Percentiles rank a stretch among this genome's conserved stretches.
phyloP scores from a whole-genome alignment of 1,140 invertebrate genomes.

The Diabrotica virgifera region DNA sequence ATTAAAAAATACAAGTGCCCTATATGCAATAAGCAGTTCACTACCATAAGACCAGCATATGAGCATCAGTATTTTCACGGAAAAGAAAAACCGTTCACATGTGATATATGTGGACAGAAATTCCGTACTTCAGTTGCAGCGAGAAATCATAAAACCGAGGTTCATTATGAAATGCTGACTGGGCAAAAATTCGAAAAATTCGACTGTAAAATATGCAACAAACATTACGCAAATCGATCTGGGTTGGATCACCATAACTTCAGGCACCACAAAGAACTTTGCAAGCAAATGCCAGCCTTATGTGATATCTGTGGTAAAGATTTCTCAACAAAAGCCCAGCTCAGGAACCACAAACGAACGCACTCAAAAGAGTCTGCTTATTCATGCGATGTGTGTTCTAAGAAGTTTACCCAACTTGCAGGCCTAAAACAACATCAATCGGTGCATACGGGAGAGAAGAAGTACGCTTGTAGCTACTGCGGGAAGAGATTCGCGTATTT shows the following conservation, averaged over 20 bases:
- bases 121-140: constrained; percentile 42
- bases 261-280: constrained; percentile 38
- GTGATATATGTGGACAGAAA: constrained; percentile 7
- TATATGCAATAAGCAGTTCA: constrained; percentile 52
- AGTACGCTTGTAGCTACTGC: constrained; percentile 66
- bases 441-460: constrained; percentile 64
- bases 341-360: constrained; percentile 68
- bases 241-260: constrained; percentile 35
- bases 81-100: constrained; percentile 32
- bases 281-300: constrained; percentile 45
- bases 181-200: constrained; percentile 33
- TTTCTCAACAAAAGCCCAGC: constrained; percentile 65
- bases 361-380: constrained; percentile 73
- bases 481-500: constrained; percentile 77
- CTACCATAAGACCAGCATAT: constrained; percentile 49
- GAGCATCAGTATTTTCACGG: neutral
- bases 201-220: constrained; percentile 38
- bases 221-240: constrained; percentile 18
- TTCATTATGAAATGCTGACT: constrained; percentile 46
- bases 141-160: constrained; percentile 39
- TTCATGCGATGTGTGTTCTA: constrained; percentile 64
- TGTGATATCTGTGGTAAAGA: constrained; percentile 78
- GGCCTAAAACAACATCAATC: constrained; percentile 61
- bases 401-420: constrained; percentile 60
- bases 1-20: constrained; percentile 52